Conservation (phyloP, 2,797 vertebrate genomes). For the Malacoraja senta region DNA sequence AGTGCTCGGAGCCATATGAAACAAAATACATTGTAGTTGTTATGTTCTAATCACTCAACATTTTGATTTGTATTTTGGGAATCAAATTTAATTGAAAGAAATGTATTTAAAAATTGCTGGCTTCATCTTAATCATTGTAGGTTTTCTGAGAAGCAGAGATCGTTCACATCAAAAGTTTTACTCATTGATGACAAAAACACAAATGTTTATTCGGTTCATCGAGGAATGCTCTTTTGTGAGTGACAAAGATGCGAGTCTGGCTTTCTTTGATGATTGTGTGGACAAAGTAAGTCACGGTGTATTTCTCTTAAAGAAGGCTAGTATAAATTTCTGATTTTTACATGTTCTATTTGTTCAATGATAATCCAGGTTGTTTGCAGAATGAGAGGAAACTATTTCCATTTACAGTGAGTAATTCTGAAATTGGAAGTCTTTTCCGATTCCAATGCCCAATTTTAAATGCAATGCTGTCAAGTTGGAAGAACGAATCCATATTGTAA, state of each 20-base stretch:
- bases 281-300: constrained; percentile 77
- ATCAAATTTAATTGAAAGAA: not conserved
- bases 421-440: not conserved
- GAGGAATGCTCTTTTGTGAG: constrained; percentile 98
- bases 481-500: not conserved
- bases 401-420: not conserved
- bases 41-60: not conserved
- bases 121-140: constrained; percentile 52
- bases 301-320: not conserved
- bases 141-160: constrained; percentile 91
- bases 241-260: constrained; percentile 92
- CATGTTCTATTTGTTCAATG: not conserved
- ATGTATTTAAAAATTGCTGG: not conserved
- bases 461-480: not conserved
- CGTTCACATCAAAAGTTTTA: constrained; percentile 98
- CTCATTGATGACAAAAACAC: constrained; percentile 93
- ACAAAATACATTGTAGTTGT: too few species aligned
- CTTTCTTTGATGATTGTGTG: constrained; percentile 97
- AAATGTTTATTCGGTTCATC: constrained; percentile 98
- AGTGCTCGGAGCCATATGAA: not conserved
- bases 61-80: not conserved
- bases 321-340: not conserved
- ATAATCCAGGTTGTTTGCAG: not conserved
- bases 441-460: not conserved
- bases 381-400: not conserved